These are phyloP conservation scores for Rhizomys pruinosus DNA, from an alignment of 2,113 vertebrate species.

Conservation along the genomic window DNA sequence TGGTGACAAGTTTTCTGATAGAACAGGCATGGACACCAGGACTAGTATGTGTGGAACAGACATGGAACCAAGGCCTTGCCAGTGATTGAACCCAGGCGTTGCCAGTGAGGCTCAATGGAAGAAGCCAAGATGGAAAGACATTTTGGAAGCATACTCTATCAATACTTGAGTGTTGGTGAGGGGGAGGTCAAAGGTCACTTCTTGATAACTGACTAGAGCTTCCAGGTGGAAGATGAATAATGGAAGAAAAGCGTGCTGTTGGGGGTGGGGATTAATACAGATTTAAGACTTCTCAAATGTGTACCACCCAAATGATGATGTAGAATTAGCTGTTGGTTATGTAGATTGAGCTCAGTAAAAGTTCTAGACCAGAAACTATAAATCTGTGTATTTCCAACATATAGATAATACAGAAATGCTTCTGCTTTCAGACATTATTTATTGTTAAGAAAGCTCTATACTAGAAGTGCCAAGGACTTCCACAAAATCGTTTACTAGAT, in stretches of 20 bases:
- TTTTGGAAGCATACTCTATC: not conserved
- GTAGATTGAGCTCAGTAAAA: not conserved
- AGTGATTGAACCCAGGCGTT: not conserved
- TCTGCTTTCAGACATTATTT: conserved; percentile 29
- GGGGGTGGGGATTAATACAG: not conserved
- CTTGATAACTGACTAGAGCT: not conserved
- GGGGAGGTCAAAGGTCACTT: not conserved
- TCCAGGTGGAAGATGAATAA: not conserved
- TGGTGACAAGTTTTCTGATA: not conserved
- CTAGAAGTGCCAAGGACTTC: not conserved
- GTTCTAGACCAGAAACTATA: conserved; percentile 1
- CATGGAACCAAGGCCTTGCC: not conserved
- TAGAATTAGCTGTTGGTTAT: not conserved
- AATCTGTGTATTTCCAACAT: not conserved
- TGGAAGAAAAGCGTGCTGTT: not conserved
- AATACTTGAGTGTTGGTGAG: not conserved
- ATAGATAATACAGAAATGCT: not conserved
- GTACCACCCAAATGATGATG: not conserved
- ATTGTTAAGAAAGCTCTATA: not conserved
- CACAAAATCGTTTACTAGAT: not conserved
- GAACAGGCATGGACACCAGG: not conserved
- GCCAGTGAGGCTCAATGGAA: not conserved
- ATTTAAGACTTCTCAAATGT: not conserved
- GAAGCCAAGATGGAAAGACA: not conserved
- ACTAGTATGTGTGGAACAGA: not conserved